A percentile compares a stretch with the other conserved stretches of the same genome.
Conservation (phyloP, 2,888 invertebrate genomes). For the Rhamnusium bicolor region DNA sequence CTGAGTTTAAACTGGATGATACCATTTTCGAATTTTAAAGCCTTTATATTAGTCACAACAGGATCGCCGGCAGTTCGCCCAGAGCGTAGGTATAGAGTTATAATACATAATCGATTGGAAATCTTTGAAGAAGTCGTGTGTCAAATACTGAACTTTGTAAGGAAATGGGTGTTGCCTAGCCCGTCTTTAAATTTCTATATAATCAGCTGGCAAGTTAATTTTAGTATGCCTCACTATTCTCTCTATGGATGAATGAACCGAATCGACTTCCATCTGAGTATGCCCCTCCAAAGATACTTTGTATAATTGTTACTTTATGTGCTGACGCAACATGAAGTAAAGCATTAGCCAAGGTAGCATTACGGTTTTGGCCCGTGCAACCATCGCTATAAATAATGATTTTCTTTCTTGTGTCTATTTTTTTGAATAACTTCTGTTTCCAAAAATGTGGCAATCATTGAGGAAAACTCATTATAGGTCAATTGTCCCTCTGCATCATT, state of each 20-base stretch:
- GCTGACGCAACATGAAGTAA: background rate
- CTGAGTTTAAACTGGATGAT: background rate
- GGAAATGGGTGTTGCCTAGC: background rate
- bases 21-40: too few relatives aligned
- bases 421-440: too few relatives aligned
- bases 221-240: background rate
- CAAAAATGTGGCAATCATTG: too few relatives aligned
- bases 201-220: constrained; percentile 6
- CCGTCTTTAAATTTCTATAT: background rate
- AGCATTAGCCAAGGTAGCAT: constrained; percentile 9
- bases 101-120: too few relatives aligned
- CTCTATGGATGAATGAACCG: constrained; percentile 5
- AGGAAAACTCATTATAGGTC: too few relatives aligned
- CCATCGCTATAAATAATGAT: too few relatives aligned
- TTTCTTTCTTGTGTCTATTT: too few relatives aligned
- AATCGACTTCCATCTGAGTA: constrained; percentile 19
- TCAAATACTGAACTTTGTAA: constrained; percentile 26
- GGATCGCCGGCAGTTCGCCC: too few relatives aligned
- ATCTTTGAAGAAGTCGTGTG: too few relatives aligned
- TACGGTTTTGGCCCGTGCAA: constrained; percentile 12
- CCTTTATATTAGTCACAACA: too few relatives aligned
- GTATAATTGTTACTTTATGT: constrained; percentile 1
- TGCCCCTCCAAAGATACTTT: constrained; percentile 9
- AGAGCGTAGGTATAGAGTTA: too few relatives aligned
- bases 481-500: too few relatives aligned